A percentile compares a stretch with the other conserved stretches of the same genome.
These are phyloP conservation scores for Pocillopora meandrina DNA, from an alignment of 92 coral and sea anemone genomes.

Conservation along the genomic window DNA sequence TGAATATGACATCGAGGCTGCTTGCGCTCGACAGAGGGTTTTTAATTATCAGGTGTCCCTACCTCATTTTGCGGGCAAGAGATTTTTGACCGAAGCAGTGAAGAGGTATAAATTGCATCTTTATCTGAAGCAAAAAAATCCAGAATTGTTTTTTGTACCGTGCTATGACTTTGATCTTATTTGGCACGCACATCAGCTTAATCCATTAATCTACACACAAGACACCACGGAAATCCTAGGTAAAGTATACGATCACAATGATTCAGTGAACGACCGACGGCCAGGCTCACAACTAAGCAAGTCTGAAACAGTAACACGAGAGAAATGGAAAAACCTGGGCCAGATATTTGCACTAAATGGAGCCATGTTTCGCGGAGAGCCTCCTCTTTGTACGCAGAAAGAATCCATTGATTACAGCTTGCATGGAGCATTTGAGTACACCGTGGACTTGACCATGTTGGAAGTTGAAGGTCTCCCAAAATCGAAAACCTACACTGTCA, in stretches of 20 bases:
- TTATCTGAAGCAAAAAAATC: conserved; percentile 29
- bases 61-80: conserved; percentile 47
- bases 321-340: conserved; percentile 39
- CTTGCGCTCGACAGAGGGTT: conserved; percentile 46
- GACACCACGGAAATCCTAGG: conserved; percentile 53
- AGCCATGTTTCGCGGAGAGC: conserved; percentile 68
- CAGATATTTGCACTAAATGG: conserved; percentile 41
- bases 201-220: conserved; percentile 46
- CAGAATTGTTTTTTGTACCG: conserved; percentile 50
- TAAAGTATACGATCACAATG: conserved; percentile 45
- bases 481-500: conserved; percentile 36
- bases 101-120: conserved; percentile 39
- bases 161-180: conserved; percentile 67
- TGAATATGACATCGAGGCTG: conserved; percentile 45
- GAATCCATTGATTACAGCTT: conserved; percentile 25
- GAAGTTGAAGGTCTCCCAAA: conserved; percentile 50
- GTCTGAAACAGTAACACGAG: conserved; percentile 39
- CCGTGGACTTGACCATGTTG: conserved; percentile 15
- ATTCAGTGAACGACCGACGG: conserved; percentile 51
- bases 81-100: conserved; percentile 28
- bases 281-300: conserved; percentile 53
- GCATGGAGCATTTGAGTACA: conserved; percentile 12
- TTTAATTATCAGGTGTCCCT: conserved; percentile 56
- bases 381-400: conserved; percentile 20
- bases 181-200: conserved; percentile 68